Conservation (phyloP, 2,113 vertebrate species). For the Cynoglossus semilaevis region DNA sequence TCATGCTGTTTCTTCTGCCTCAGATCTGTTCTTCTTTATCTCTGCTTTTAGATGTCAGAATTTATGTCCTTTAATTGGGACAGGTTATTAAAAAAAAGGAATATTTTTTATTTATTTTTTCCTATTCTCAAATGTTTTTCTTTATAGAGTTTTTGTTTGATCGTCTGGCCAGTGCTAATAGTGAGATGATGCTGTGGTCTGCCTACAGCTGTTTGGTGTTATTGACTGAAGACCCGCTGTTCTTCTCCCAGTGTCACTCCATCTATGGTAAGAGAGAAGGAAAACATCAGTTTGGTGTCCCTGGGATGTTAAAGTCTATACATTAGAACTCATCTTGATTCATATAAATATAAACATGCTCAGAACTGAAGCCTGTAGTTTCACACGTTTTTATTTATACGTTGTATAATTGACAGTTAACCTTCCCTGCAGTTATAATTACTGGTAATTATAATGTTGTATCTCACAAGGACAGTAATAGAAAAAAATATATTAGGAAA, state of each 20-base stretch:
- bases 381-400: too few species aligned
- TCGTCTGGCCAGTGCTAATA: constrained; percentile 66
- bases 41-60: not conserved
- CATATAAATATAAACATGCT: too few species aligned
- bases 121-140: constrained; percentile 6
- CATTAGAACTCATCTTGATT: too few species aligned
- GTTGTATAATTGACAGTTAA: too few species aligned
- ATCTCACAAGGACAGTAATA: too few species aligned
- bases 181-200: constrained; percentile 85
- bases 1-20: not conserved
- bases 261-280: constrained; percentile 85
- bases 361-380: too few species aligned
- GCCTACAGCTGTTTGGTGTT: constrained; percentile 86
- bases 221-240: constrained; percentile 84
- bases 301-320: too few species aligned
- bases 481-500: too few species aligned
- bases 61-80: not conserved
- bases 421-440: too few species aligned
- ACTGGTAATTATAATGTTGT: too few species aligned
- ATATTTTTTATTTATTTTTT: not conserved
- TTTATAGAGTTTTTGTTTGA: constrained; percentile 72
- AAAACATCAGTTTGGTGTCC: too few species aligned
- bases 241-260: constrained; percentile 93
- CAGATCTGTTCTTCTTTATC: not conserved
- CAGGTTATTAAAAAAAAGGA: too few species aligned